Evolutionary conservation across 2,797 vertebrate species (phyloP), one percentile per base, ranked within the genome.

Genomic region (Chaetodon trifasciatus): DNA sequence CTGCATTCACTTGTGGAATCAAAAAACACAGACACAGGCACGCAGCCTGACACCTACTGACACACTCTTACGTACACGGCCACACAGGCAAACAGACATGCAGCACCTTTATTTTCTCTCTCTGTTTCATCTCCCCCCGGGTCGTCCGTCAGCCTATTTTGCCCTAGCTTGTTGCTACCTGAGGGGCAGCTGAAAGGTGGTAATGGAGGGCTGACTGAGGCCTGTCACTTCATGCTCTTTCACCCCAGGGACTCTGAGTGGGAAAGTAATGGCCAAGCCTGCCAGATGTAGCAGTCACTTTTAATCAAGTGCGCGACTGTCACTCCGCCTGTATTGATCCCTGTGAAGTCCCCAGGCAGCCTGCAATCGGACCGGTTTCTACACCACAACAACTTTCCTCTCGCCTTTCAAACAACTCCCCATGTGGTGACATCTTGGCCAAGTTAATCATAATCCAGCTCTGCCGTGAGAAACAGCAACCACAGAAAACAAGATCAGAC

Each of bases 201-300:
- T 96, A 96, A 96, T 96, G 94, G 94, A 95, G 91, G 91, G 81
- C 93, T 94, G 94, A 92, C 94, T 93, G 90, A 93, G 91, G 89
- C 90, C 91, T 95, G 93, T 95, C 94, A 94, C 95, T 95, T 95
- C 88, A 91, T 95, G 93, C 93, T 93, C 92, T 90, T 91, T 93
- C 93, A 93, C 95, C 93, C 89, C 49, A 19, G 42, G 92, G 94
- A 95, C 91, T 86, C 80, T 62, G 86, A 90, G 93, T 95, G 94
- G 92, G 94, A 95, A 94, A 94, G 94, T 95, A 96, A 95, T 95
- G 94, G 95, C 92, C 83, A 61, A 82, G 89, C 89, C 93, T 94
- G 94, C 93, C 94, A 95, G 95, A 96, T 96, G 95, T 95, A 95
- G 93, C 93, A 91, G 95, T 96, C 95, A 96, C 94, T 96, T 96